Evolutionary conservation across 2,113 vertebrate species (phyloP), one percentile per base, ranked within the genome.

Genomic region (Meriones unguiculatus): DNA sequence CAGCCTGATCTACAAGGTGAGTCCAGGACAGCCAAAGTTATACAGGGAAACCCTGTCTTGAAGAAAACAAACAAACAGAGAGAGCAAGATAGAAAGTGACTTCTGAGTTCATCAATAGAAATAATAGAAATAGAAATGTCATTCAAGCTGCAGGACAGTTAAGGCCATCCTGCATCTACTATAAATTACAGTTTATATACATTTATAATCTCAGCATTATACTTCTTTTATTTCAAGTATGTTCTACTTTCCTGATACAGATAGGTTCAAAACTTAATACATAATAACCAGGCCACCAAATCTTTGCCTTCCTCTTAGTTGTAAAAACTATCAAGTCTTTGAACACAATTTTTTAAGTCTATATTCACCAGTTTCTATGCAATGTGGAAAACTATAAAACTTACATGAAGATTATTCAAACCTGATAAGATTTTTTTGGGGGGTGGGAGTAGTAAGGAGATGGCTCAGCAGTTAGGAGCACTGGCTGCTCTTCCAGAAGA

Each of bases 371-470:
- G 15, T 85, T 46, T 46, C 38, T 65, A 28, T 64, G 38, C 59
- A 85, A 17, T 30, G 25, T 65, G 15, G n/a, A 41, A 85, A 85
- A 85, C 24, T 38, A 30, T 65, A 41, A 65, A 46, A 17, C 38
- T 30, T 25, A 87, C 28, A 87, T 65, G 65, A 84, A 95, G 62
- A 76, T 80, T 35, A 93, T 38, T 94, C 89, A 64, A 91, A 87
- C 46, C 35, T 95, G 14, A 30, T 30, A 65, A 85, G 7, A 30
- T 35, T 7, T 41, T 41, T 41, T 41, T 41, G 12, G 54, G 54
- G 54, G 57, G 57, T 14, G 57, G 57, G 57, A 13, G 12, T 57
- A 15, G 57, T 46, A 46, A 46, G 9, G 57, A 57, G 57, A 57
- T 57, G 57, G 57, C 57, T 57, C 57, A 57, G 57, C 57, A 3